Evolutionary conservation across 35 echinoderm and acorn worm species (phyloP), one percentile per base, ranked within the genome.

Genomic region (Lytechinus variegatus): DNA sequence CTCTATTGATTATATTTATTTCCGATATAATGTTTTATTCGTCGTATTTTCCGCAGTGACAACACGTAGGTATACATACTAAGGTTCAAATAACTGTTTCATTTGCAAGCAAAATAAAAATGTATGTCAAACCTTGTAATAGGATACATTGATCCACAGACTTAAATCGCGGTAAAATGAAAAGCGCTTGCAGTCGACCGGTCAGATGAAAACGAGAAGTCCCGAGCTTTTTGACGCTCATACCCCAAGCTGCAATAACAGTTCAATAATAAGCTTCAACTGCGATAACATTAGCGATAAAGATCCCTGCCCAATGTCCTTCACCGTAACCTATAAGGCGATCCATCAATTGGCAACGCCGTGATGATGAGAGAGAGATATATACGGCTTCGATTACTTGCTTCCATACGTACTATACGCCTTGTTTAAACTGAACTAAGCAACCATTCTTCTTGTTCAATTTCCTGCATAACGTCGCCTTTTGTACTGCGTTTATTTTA

Each of bases 171-270:
- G 66, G 66, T 24, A 24, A 79, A 79, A 79, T 24, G 19, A 7
- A 79, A 79, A 79, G 66, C 66, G 19, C 66, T n/a, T 79, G 66
- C 66, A n/a, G 66, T 5, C 66, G 66, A 79, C n/a, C 66, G 66
- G 66, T 16, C 66, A 16, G 66, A 79, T 79, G 66, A 79, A 79
- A 79, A 79, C 66, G 66, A 16, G 19, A 79, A 24, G 19, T 79
- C 66, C 66, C 66, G 66, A 3, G 66, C 66, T 79, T 79, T 79
- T 79, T 79, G 66, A 79, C 66, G 66, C 66, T 79, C 21, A 19
- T 79, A 24, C 66, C 19, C 66, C 66, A 79, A 79, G 66, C 66
- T 79, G 66, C 66, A 79, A 79, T 79, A 79, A 79, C 66, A 79
- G 66, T 79, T 79, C 66, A 79, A 79, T 79, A 60, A 79, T 79